Conservation (phyloP, 2,888 invertebrate genomes). For the Ophonus ardosiacus region DNA sequence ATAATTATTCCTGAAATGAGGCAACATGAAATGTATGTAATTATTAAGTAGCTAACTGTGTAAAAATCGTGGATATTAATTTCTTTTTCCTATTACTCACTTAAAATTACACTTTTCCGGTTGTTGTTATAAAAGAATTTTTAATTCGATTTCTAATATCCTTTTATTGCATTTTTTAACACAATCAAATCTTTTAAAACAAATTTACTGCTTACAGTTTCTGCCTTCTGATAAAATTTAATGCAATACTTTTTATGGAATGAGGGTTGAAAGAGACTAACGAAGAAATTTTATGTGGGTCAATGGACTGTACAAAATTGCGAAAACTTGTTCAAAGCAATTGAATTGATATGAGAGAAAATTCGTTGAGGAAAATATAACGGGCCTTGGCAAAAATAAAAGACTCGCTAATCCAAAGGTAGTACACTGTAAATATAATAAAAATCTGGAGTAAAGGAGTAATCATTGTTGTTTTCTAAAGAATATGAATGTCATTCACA, state of each 20-base stretch:
- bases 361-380: background rate
- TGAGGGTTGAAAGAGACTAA: slow-evolving; percentile 10
- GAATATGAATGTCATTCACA: background rate
- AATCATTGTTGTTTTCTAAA: background rate
- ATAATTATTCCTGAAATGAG: slow-evolving; percentile 39
- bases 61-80: slow-evolving; percentile 26
- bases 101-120: slow-evolving; percentile 33
- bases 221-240: slow-evolving; percentile 25
- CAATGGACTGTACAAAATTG: slow-evolving; percentile 30
- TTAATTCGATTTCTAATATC: slow-evolving; percentile 31
- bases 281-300: slow-evolving; percentile 29
- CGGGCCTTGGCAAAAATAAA: background rate
- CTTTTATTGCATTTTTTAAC: background rate
- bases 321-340: slow-evolving; percentile 31
- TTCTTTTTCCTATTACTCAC: slow-evolving; percentile 3
- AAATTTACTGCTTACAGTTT: background rate
- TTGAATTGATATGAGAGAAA: slow-evolving; percentile 35
- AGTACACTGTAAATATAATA: background rate
- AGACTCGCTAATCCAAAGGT: background rate
- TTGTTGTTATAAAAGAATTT: slow-evolving; percentile 10
- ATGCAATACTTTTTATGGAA: slow-evolving; percentile 28
- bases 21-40: background rate
- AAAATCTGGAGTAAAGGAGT: background rate
- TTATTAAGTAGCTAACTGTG: slow-evolving; percentile 25
- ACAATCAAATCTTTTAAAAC: slow-evolving; percentile 16